Evolutionary conservation across 2,113 vertebrate genomes (phyloP).

Genomic region (Crotophaga sulcirostris): DNA sequence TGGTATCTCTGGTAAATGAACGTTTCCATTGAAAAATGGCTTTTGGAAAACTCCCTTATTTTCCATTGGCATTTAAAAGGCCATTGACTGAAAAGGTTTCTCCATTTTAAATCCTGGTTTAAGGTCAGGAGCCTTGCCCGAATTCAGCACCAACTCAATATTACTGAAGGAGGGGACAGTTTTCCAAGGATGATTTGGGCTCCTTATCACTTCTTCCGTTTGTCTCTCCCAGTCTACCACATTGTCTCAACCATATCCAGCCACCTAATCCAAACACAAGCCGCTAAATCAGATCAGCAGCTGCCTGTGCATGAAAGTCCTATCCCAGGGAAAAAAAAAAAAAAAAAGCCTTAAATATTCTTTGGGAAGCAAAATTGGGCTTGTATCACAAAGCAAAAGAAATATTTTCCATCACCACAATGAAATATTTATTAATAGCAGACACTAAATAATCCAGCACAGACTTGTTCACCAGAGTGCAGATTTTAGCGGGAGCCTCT

Average conservation of each 20-base stretch:
- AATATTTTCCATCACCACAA: conserved; percentile 84
- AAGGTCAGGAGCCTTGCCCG: not conserved
- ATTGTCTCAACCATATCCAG: not conserved
- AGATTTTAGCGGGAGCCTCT: conserved; percentile 60
- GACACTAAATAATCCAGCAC: conserved; percentile 52
- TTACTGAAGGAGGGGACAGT: not conserved
- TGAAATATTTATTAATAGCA: conserved; percentile 89
- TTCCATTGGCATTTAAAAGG: conserved; percentile 6
- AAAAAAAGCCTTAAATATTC: not conserved
- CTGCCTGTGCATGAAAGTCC: not conserved
- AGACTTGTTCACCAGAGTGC: conserved; percentile 38
- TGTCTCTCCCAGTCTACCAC: not conserved
- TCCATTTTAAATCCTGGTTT: not conserved
- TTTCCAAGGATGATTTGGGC: not conserved
- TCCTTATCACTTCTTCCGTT: not conserved
- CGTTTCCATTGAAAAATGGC: not conserved
- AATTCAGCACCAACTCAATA: not conserved
- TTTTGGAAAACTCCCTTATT: conserved; percentile 17
- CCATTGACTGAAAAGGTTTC: not conserved
- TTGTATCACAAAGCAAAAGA: conserved; percentile 86
- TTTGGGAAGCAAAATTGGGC: conserved; percentile 27
- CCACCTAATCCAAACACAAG: not conserved
- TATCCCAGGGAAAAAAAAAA: not conserved
- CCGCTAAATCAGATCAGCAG: not conserved
- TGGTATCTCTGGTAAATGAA: not conserved